These are phyloP conservation scores for Erynnis tages DNA, from an alignment of 2,888 invertebrate genomes.

Conservation along the genomic window DNA sequence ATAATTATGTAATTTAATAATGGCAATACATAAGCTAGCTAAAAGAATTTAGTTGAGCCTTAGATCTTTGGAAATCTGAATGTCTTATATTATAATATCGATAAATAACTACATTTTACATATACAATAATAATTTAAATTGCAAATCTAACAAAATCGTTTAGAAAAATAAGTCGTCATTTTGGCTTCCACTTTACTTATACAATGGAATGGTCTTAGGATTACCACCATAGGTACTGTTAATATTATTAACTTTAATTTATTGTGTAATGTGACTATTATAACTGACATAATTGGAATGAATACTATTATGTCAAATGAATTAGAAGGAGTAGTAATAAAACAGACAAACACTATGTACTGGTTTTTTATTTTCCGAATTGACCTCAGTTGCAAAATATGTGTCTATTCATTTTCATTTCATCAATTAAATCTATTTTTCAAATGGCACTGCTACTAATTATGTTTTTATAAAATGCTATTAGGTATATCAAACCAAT, in stretches of 20 bases:
- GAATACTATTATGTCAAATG: background rate
- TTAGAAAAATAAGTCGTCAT: conserved; percentile 81
- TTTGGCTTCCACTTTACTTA: conserved; percentile 77
- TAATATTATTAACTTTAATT: conserved; percentile 17
- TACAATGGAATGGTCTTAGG: conserved; percentile 77
- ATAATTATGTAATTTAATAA: conserved; percentile 42
- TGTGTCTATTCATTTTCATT: background rate
- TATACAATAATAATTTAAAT: conserved; percentile 63
- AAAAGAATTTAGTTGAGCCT: conserved; percentile 74
- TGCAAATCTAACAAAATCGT: conserved; percentile 77
- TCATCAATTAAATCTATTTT: conserved; percentile 15
- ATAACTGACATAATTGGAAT: background rate
- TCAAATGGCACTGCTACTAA: conserved; percentile 69
- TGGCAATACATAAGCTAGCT: conserved; percentile 57
- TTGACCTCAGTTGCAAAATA: conserved; percentile 10
- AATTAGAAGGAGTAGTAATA: background rate
- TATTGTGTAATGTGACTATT: conserved; percentile 1
- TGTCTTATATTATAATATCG: conserved; percentile 69
- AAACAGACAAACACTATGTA: conserved; percentile 13
- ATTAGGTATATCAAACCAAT: conserved; percentile 15
- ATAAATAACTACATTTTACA: conserved; percentile 74
- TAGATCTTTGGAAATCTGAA: conserved; percentile 78
- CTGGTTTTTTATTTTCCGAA: conserved; percentile 4
- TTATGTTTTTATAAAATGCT: conserved; percentile 35
- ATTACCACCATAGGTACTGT: conserved; percentile 57